Percentiles rank a stretch among this genome's conserved stretches.
phyloP scores from a whole-genome alignment of 2,113 vertebrate species.

The Sminthopsis crassicaudata region DNA sequence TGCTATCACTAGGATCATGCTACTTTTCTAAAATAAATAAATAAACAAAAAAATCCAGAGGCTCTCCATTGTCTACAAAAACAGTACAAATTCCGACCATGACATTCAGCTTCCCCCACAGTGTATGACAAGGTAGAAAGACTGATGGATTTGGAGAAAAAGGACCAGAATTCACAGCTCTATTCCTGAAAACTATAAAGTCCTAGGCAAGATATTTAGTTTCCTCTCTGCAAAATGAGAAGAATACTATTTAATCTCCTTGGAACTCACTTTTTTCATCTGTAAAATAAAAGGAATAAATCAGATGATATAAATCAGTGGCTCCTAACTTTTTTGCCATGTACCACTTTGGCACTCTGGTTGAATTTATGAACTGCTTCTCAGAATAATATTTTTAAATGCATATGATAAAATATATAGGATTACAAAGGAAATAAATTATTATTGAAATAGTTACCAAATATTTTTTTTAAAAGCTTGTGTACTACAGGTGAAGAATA shows the following conservation, averaged over 20 bases:
- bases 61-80: too few relatives aligned
- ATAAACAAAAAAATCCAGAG: neutral
- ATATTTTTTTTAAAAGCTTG: neutral
- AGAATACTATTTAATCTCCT: neutral
- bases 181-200: neutral
- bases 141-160: neutral
- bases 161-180: neutral
- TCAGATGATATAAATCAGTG: neutral
- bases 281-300: neutral
- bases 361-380: neutral
- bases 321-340: neutral
- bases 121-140: too few relatives aligned
- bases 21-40: neutral
- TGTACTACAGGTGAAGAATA: neutral
- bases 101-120: neutral
- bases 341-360: neutral
- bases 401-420: neutral
- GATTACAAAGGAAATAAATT: neutral
- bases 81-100: neutral
- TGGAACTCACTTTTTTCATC: neutral
- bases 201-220: neutral
- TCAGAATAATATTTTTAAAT: neutral
- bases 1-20: neutral
- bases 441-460: neutral
- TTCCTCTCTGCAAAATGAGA: neutral